Conservation (phyloP, 1,140 invertebrate species). For the Zaprionus tsacasi region DNA sequence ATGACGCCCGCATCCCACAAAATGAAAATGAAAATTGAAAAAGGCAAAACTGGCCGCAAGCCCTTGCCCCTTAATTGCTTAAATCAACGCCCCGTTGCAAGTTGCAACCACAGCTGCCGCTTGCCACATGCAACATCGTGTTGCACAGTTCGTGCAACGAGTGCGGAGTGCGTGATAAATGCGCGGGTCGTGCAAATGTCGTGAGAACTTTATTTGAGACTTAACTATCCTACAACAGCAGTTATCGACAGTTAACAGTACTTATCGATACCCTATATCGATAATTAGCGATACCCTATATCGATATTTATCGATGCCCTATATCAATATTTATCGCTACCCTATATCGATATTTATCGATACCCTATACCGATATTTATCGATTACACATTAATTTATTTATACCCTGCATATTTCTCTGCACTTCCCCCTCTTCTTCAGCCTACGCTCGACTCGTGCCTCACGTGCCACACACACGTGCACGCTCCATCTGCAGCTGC, state of each 20-base stretch:
- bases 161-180: neutral
- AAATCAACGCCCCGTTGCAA: constrained; percentile 36
- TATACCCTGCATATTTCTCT: too few relatives aligned
- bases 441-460: neutral
- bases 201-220: neutral
- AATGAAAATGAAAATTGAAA: constrained; percentile 7
- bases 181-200: neutral
- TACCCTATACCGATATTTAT: too few relatives aligned
- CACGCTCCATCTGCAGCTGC: constrained; percentile 16
- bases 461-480: too few relatives aligned
- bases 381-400: too few relatives aligned
- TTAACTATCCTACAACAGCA: too few relatives aligned
- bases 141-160: neutral
- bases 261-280: neutral
- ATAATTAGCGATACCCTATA: neutral
- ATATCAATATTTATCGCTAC: too few relatives aligned
- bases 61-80: constrained; percentile 48
- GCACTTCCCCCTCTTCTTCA: too few relatives aligned
- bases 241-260: neutral
- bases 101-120: neutral
- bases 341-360: neutral
- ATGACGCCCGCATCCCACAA: constrained; percentile 22
- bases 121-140: constrained; percentile 8
- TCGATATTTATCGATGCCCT: too few relatives aligned
- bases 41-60: constrained; percentile 15